phyloP scores from a whole-genome alignment of 2,888 invertebrate genomes.

The Noctua pronuba region DNA sequence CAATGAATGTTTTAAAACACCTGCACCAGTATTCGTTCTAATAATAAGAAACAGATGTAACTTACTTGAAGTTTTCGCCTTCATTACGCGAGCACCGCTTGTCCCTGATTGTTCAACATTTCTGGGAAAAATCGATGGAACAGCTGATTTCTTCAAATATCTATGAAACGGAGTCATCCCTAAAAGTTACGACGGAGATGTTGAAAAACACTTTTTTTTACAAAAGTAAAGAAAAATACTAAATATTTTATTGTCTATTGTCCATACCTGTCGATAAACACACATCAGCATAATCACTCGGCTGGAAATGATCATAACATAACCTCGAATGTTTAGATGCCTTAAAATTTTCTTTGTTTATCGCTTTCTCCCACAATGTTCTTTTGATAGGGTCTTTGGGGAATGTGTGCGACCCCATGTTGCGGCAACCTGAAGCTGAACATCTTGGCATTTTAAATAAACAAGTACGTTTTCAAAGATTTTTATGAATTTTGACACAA shows the following conservation, averaged over 20 bases:
- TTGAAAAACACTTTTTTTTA: not conserved
- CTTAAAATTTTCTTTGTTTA: constrained; percentile 48
- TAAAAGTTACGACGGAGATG: constrained; percentile 14
- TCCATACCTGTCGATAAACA: constrained; percentile 47
- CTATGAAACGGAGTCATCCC: constrained; percentile 51
- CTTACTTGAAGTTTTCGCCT: constrained; percentile 34
- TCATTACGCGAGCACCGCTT: not conserved
- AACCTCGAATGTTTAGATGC: constrained; percentile 59
- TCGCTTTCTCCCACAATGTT: constrained; percentile 51
- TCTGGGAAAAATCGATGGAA: constrained; percentile 51
- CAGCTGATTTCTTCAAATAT: constrained; percentile 57
- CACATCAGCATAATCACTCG: constrained; percentile 43
- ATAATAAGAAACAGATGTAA: not conserved
- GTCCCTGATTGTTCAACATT: constrained; percentile 3
- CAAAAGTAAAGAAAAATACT: not conserved
- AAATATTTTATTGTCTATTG: not conserved
- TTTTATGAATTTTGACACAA: constrained; percentile 36
- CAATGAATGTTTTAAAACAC: constrained; percentile 5
- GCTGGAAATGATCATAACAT: constrained; percentile 57
- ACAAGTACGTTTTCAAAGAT: not conserved
- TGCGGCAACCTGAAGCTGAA: constrained; percentile 51
- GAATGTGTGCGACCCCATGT: constrained; percentile 58
- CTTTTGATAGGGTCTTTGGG: constrained; percentile 51
- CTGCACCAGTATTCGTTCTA: not conserved
- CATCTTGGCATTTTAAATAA: constrained; percentile 52